Evolutionary conservation across 2,888 invertebrate genomes (phyloP), one percentile per base, ranked within the genome.

Genomic region (Caenorhabditis sp.): DNA sequence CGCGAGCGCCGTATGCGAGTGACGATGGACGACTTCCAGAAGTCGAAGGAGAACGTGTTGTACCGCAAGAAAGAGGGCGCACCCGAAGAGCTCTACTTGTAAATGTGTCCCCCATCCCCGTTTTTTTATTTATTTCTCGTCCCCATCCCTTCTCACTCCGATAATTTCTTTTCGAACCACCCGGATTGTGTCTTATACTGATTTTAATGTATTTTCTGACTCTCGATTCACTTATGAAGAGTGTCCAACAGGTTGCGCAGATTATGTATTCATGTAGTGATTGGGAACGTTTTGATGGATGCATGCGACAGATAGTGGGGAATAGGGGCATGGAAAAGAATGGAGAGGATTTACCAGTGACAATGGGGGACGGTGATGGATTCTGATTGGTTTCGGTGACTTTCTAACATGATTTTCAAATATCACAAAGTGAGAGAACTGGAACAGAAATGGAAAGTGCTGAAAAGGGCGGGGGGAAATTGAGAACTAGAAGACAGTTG

Each of bases 11-110:
- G 99, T 85, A 99, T 99, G 99, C 98, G 97, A 91, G 99, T 99
- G 32, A 99, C 96, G 78, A 97, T 96, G 91, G 98, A 99, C 90
- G 99, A 99, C 91, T 99, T 99, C 90, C 95, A 95, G 90, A 99
- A 99, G 90, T 96, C 98, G 0, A 99, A 99, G 90, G 99, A 99
- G 90, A 99, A 96, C 91, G 98, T 99, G 27, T 92, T 99, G 53
- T 99, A 99, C 90, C 93, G 98, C 75, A 99, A 99, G 92, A 98
- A 99, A 90, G 99, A 99, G 91, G 98, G 98, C 81, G 97, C 97
- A 48, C 99, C 99, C 1, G 99, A 99, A 91, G 98, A 98, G 83
- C 93, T 99, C 66, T 99, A 99, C 91, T 93, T 99, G 89, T 99
- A 80, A 72, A 71, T 63, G 35, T 56, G 26, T 35, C 46, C 15